phyloP scores from a whole-genome alignment of 2,797 vertebrate species.

The Pseudochromis fuscus region DNA sequence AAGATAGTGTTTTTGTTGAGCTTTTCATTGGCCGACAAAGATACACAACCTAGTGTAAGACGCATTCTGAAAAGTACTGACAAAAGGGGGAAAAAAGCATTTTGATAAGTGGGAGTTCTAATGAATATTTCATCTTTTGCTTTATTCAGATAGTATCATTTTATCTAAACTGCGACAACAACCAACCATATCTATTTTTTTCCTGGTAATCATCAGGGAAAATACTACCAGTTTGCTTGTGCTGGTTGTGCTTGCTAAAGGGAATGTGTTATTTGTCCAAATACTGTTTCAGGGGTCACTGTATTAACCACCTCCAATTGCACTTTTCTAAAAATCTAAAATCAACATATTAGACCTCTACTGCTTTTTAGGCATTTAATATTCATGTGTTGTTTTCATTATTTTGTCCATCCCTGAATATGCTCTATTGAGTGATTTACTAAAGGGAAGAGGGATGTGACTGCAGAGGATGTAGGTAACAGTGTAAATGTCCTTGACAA shows the following conservation, averaged over 20 bases:
- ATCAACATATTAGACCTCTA: neutral
- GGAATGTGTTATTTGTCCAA: constrained; percentile 12
- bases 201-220: neutral
- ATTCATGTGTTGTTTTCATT: constrained; percentile 44
- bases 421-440: constrained; percentile 59
- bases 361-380: constrained; percentile 20
- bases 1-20: neutral
- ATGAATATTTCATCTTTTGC: constrained; percentile 15
- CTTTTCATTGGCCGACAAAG: neutral
- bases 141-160: constrained; percentile 22
- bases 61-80: neutral
- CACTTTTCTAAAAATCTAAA: constrained; percentile 20
- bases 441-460: constrained; percentile 58
- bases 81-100: neutral
- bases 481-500: constrained; percentile 82
- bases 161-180: constrained; percentile 3
- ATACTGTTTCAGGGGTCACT: neutral
- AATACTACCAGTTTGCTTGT: neutral
- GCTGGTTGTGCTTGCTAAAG: neutral
- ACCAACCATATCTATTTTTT: neutral
- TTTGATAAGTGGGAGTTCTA: constrained; percentile 15
- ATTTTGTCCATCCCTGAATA: constrained; percentile 41
- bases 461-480: constrained; percentile 66
- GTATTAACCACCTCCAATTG: neutral
- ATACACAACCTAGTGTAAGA: constrained; percentile 10